Evolutionary conservation across 1,140 invertebrate genomes (phyloP), one percentile per base, ranked within the genome.

Genomic region (Pristionchus pacificus): DNA sequence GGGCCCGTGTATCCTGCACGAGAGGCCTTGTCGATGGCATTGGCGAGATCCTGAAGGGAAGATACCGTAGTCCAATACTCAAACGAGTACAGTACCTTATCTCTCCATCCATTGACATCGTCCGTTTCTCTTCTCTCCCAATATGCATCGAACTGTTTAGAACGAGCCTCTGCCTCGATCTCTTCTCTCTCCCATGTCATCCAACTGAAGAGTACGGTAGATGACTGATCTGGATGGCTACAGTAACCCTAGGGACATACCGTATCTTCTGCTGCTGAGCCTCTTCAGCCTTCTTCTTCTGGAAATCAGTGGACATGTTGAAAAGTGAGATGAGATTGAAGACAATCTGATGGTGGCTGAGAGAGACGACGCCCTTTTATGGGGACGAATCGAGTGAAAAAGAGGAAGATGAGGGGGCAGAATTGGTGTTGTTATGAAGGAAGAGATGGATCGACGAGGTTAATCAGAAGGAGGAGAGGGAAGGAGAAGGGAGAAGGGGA

Each of bases 11-110:
- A 76, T 15, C 74, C 74, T 27, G 74, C 66, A 0, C 74, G 30
- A 28, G 73, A 75, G 67, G 75, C 75, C 67, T 76, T 76, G 55
- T 76, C 74, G 27, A 75, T 63, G 57, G 74, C 74, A 61, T 76
- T 76, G 29, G 74, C 74, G 57, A 76, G 75, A 38, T 76, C 74
- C 74, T 75, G 24, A 74, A 73, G 27, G 15, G 25, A 29, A 68
- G 1, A 28, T 60, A 14, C 59, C 60, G 49, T 31, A 29, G 6
- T 49, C 6, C 19, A 28, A n/a, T 14, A 28, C 3, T n/a, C 29
- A 24, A n/a, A n/a, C n/a, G n/a, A n/a, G n/a, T n/a, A 15, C 29
- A 30, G 28, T 2, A 70, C 71, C 58, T 73, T 73, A 29, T 69
- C 55, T 38, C 71, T 76, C 74, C 74, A 76, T 2, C 71, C 38